These are phyloP conservation scores for Paramisgurnus dabryanus DNA, from an alignment of 2,113 vertebrate species.

Conservation along the genomic window DNA sequence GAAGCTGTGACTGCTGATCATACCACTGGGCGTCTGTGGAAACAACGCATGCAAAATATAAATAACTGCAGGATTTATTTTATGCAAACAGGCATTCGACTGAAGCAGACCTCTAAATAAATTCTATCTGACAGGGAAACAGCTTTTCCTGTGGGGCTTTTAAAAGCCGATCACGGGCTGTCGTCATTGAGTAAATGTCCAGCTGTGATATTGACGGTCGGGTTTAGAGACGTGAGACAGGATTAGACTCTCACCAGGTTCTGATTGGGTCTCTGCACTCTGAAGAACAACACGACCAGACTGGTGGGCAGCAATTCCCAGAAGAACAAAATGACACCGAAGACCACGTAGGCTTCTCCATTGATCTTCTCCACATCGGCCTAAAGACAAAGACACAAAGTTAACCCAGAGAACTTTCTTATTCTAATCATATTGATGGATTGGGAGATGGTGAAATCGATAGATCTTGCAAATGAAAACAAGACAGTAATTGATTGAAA, in stretches of 20 bases:
- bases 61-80: background rate
- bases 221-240: background rate
- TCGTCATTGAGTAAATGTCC: conserved; percentile 27
- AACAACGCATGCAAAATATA: background rate
- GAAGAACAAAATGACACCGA: conserved; percentile 91
- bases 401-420: background rate
- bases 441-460: background rate
- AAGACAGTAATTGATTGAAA: background rate
- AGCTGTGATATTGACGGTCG: conserved; percentile 15
- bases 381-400: conserved; percentile 64
- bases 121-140: conserved; percentile 28
- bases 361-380: conserved; percentile 78
- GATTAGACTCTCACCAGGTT: conserved; percentile 83
- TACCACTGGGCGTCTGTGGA: conserved; percentile 83
- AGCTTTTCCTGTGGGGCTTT: conserved; percentile 14
- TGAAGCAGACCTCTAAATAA: conserved; percentile 17
- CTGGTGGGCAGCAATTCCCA: conserved; percentile 94
- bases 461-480: background rate
- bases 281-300: conserved; percentile 90
- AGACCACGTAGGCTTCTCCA: conserved; percentile 86
- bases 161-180: background rate
- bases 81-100: conserved; percentile 20
- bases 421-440: conserved; percentile 3
- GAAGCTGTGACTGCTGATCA: conserved; percentile 93
- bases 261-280: conserved; percentile 87